Base-by-base conservation (phyloP, 2,888 invertebrate genomes). In the Aspidiotus rigidus region DNA sequence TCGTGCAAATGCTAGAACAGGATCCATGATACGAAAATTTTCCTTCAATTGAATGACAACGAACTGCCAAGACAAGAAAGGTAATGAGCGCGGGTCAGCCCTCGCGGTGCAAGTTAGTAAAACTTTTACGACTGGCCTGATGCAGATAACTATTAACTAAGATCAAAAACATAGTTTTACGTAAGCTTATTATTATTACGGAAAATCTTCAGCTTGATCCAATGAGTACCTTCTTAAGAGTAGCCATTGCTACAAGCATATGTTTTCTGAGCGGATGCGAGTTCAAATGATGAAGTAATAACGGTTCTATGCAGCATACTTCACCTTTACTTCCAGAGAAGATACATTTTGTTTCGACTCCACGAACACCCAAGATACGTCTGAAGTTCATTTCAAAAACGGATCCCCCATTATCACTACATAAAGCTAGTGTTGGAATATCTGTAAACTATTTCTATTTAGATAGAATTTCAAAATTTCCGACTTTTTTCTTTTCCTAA, bases 321-420 rank as follows among this genome's bases (percentile, higher is more conserved):
- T 99, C 99, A 0, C 99, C 99, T 69, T 95, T 85, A 69, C 95
- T 94, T 44, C 98, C 98, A 49, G 97, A 96, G 79, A 99, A 99
- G 15, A 99, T 81, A 77, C 98, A 97, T 66, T 92, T 89, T 0
- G 93, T 90, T 72, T 92, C 89, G 77, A 91, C 92, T 0, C 90
- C 88, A 57, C 95, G 83, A 53, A 93, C 89, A 13, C 94, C 95
- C 74, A 96, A 83, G 11, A 90, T 86, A 70, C 94, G 82, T 56
- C 90, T 91, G 76, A 96, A 95, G 75, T 87, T 90, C 53, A 97
- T 81, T 73, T 94, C 88, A 85, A 95, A 98, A 1, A 98, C 96
- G 1, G 95, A 97, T 0, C 98, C 98, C 2, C 95, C 93, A 61
- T 90, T 91, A 76, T 98, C 97, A 17, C 93, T 89, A 74, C 88